Conservation (phyloP, 2,888 invertebrate genomes). For the Empis livida region DNA sequence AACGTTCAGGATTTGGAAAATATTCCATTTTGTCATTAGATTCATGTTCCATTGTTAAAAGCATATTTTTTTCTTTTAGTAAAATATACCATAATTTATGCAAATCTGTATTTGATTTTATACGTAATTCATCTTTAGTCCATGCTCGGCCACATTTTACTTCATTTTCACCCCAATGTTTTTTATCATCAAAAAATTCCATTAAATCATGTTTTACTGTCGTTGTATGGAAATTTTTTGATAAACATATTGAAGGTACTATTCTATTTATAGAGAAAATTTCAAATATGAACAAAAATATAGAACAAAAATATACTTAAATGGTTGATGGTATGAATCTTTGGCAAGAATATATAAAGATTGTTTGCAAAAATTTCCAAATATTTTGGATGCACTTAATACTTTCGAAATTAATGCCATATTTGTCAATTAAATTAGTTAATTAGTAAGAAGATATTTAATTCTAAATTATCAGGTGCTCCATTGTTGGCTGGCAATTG, state of each 20-base stretch:
- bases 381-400: too few species aligned
- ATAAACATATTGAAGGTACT: neutral
- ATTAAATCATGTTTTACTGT: conserved; percentile 43
- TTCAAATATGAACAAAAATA: neutral
- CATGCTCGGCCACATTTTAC: conserved; percentile 77
- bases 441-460: too few species aligned
- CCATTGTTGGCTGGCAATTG: too few species aligned
- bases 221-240: conserved; percentile 26
- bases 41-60: conserved; percentile 88
- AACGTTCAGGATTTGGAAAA: conserved; percentile 84
- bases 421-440: too few species aligned
- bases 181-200: conserved; percentile 81
- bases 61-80: conserved; percentile 93
- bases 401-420: too few species aligned
- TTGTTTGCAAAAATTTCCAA: too few species aligned
- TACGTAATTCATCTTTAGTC: conserved; percentile 77
- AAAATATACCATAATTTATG: conserved; percentile 92
- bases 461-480: too few species aligned
- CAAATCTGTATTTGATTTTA: conserved; percentile 89
- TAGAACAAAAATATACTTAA: neutral
- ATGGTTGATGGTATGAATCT: neutral
- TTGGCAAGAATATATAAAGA: too few species aligned
- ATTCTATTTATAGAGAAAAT: neutral
- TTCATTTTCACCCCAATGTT: conserved; percentile 66
- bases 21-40: conserved; percentile 48